These are phyloP conservation scores for Drosophila diplacantha DNA, from an alignment of 2,888 invertebrate genomes.

Conservation along the genomic window DNA sequence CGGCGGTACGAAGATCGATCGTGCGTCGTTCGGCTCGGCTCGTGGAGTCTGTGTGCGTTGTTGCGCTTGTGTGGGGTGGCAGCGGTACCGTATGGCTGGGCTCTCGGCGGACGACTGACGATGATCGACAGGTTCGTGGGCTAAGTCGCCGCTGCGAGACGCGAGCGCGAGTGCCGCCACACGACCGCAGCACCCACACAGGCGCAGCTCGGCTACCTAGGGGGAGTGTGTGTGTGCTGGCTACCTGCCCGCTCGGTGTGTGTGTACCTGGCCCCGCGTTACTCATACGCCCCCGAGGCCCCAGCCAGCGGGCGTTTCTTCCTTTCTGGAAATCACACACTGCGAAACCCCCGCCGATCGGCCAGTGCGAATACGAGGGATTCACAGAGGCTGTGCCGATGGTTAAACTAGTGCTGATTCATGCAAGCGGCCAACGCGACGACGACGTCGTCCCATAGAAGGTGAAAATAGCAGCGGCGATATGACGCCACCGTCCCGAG, in stretches of 20 bases:
- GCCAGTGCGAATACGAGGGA: constrained; percentile 47
- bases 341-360: constrained; percentile 56
- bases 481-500: constrained; percentile 67
- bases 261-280: constrained; percentile 57
- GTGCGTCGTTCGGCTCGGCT: constrained; percentile 21
- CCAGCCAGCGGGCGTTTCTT: constrained; percentile 48
- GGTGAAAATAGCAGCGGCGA: constrained; percentile 64
- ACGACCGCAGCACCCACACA: constrained; percentile 47
- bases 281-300: constrained; percentile 61
- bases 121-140: constrained; percentile 76
- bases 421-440: constrained; percentile 65
- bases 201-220: constrained; percentile 19
- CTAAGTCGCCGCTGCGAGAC: constrained; percentile 72
- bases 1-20: constrained; percentile 45
- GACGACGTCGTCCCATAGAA: constrained; percentile 64
- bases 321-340: constrained; percentile 61
- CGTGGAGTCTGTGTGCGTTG: constrained; percentile 14
- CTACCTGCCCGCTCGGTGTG: constrained; percentile 22
- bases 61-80: constrained; percentile 15
- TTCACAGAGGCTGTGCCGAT: constrained; percentile 54
- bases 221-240: constrained; percentile 18
- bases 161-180: constrained; percentile 68
- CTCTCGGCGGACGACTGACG: constrained; percentile 74
- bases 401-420: constrained; percentile 58
- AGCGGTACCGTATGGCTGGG: constrained; percentile 69